A percentile compares a stretch with the other conserved stretches of the same genome.
Evolutionary conservation across 2,888 invertebrate species (phyloP).

Genomic region (Chrysomela aeneicollis): DNA sequence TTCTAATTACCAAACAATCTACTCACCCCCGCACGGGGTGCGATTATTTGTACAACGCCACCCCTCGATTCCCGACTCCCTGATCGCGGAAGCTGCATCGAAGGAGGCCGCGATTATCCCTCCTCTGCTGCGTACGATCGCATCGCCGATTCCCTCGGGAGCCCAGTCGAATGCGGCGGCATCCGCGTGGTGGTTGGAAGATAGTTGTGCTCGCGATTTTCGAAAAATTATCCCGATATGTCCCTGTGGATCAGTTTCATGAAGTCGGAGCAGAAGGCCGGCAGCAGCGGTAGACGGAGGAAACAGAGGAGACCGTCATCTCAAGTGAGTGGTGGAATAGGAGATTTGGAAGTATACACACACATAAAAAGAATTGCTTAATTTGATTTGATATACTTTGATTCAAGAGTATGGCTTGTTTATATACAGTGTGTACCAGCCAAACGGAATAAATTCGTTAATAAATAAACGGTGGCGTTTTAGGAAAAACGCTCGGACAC

Average conservation of each 20-base stretch:
- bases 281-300: constrained; percentile 33
- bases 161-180: not conserved
- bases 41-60: constrained; percentile 15
- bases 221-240: too few species aligned
- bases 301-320: constrained; percentile 21
- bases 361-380: too few species aligned
- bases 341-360: too few species aligned
- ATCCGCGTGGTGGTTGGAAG: not conserved
- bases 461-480: too few species aligned
- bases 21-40: not conserved
- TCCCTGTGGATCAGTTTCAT: constrained; percentile 54
- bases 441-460: too few species aligned
- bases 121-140: constrained; percentile 16
- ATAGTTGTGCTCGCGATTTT: too few species aligned
- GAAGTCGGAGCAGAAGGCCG: constrained; percentile 39
- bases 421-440: too few species aligned
- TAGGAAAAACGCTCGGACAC: too few species aligned
- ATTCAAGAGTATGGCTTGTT: too few species aligned
- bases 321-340: constrained; percentile 22
- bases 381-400: too few species aligned
- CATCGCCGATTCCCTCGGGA: not conserved
- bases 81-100: constrained; percentile 29
- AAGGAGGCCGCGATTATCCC: constrained; percentile 16
- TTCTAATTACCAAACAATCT: not conserved
- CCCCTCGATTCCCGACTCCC: constrained; percentile 7